These are phyloP conservation scores for Ophraella communa DNA, from an alignment of 2,888 invertebrate species.

Conservation along the genomic window DNA sequence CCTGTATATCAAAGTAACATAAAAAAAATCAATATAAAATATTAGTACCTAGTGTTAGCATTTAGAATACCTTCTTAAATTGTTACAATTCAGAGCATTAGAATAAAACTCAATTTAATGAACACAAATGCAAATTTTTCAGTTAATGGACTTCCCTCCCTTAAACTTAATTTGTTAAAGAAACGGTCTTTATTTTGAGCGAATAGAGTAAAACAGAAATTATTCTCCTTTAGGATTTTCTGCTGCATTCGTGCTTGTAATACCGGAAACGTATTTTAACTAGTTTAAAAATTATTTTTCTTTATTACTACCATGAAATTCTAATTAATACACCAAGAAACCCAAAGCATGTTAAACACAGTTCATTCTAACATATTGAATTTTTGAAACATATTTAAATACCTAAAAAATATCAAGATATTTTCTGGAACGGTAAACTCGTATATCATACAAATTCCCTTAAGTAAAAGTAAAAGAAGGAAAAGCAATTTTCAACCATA, in stretches of 20 bases:
- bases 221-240: conserved; percentile 12
- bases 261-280: conserved; percentile 2
- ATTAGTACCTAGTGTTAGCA: background rate
- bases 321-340: no score
- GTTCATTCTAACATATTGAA: no score
- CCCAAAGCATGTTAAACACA: no score
- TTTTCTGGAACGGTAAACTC: background rate
- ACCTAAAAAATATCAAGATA: background rate
- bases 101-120: conserved; percentile 5
- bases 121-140: conserved; percentile 9
- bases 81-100: background rate
- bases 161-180: background rate
- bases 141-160: conserved; percentile 6
- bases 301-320: background rate
- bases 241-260: conserved; percentile 12
- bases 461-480: background rate
- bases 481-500: background rate
- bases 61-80: background rate
- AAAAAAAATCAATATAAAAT: background rate
- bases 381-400: no score
- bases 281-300: conserved; percentile 1
- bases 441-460: background rate
- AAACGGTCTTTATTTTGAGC: conserved; percentile 8
- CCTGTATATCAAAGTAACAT: no score
- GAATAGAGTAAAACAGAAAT: conserved; percentile 15